Base-by-base conservation (phyloP, 2,888 invertebrate species). In the Tholera decimalis region DNA sequence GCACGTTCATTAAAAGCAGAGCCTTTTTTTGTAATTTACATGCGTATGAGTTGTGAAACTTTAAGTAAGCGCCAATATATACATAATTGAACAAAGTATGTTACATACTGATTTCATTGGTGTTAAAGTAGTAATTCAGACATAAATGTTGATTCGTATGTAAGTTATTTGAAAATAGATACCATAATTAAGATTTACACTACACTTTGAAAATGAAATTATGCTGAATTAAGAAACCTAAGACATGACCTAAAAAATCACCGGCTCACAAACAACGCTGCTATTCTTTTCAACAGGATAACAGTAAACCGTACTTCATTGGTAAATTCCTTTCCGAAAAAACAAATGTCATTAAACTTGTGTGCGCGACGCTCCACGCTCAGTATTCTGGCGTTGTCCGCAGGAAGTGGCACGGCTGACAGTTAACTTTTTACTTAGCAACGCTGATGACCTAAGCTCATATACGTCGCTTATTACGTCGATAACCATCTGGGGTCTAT, bases 391-490 rank as follows among this genome's bases (percentile, higher is more conserved):
- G 41, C 18, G 67, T 71, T 18, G 85, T 68, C 18, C 57, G 51
- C 18, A 87, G 89, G 89, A 89, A 88, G 85, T 85, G 72, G 79
- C 84, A 78, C 81, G 75, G 70, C 59, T 74, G 83, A 89, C 89
- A 89, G 89, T 89, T 89, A 89, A 84, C 76, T 87, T 85, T n/a
- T 85, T 84, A 85, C 86, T 85, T 85, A 83, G 79, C 82, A 82
- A 80, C 83, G 77, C 75, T 80, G 83, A 82, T 84, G 88, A 86
- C 88, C 89, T 89, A 87, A 83, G 83, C 76, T 71, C 44, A 59
- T 67, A 78, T 37, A 51, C 67, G 56, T 56, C 53, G 53, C 51
- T 74, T 75, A 65, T 67, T 77, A 77, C 58, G 39, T 59, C 41
- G 62, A 80, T 62, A 67, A 65, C 57, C 55, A 59, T 65, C 46